Evolutionary conservation across 1,140 invertebrate genomes (phyloP).

Genomic region (Drosophila watanabei): DNA sequence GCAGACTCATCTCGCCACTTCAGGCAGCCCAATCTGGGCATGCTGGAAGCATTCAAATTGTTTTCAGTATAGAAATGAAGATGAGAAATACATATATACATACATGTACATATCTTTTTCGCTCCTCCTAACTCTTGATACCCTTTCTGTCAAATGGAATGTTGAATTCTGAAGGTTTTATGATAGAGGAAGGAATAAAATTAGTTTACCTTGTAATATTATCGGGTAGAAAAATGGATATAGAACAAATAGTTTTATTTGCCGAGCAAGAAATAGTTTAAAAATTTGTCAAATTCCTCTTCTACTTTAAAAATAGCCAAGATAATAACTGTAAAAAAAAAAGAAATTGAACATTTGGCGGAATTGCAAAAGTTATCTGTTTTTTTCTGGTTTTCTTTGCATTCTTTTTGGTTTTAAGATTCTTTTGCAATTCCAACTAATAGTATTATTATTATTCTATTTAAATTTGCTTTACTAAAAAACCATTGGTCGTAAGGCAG

Average conservation of each 20-base stretch:
- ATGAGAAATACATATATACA: constrained; percentile 35
- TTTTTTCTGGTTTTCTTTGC: no score
- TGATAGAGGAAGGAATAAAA: neutral
- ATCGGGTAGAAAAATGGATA: neutral
- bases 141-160: neutral
- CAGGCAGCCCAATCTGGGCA: constrained; percentile 55
- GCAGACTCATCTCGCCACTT: constrained; percentile 21
- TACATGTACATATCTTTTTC: constrained; percentile 2
- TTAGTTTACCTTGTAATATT: neutral
- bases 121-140: neutral
- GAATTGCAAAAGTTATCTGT: neutral
- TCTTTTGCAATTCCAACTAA: no score
- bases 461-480: no score
- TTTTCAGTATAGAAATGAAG: constrained; percentile 56
- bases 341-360: neutral
- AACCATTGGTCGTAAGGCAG: no score
- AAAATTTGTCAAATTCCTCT: neutral
- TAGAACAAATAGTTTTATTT: neutral
- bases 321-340: neutral
- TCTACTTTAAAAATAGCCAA: neutral
- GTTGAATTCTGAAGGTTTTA: neutral
- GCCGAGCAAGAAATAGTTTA: neutral
- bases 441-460: no score
- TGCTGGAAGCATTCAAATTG: constrained; percentile 67
- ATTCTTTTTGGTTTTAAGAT: neutral